Evolutionary conservation across 2,888 invertebrate genomes (phyloP).

Genomic region (Tinea pellionella): DNA sequence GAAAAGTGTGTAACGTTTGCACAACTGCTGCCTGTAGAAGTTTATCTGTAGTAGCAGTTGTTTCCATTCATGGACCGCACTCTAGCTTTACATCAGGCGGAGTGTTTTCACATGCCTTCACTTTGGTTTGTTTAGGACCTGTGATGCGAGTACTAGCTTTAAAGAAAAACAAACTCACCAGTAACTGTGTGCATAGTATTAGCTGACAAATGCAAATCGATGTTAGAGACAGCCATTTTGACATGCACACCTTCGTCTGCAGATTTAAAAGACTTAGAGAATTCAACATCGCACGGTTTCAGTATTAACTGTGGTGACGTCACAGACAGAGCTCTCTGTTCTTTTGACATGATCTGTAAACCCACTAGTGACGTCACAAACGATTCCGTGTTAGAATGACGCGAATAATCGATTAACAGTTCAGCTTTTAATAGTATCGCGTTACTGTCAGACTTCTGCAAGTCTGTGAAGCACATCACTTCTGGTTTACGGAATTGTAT

Average conservation of each 20-base stretch:
- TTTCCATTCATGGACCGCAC: no score
- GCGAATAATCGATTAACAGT: slow-evolving; percentile 76
- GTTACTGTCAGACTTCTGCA: slow-evolving; percentile 71
- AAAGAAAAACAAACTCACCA: slow-evolving; percentile 44
- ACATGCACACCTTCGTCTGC: slow-evolving; percentile 76
- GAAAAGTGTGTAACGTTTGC: no score
- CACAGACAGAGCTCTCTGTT: slow-evolving; percentile 63
- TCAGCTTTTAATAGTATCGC: slow-evolving; percentile 77
- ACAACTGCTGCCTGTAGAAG: no score
- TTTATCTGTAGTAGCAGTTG: no score
- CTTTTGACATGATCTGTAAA: slow-evolving; percentile 65
- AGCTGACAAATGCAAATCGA: slow-evolving; percentile 79
- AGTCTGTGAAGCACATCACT: slow-evolving; percentile 78
- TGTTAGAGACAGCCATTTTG: slow-evolving; percentile 72
- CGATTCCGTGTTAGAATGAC: slow-evolving; percentile 73
- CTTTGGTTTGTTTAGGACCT: no score
- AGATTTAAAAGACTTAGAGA: slow-evolving; percentile 71
- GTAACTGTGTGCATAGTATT: slow-evolving; percentile 78
- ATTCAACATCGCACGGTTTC: slow-evolving; percentile 78
- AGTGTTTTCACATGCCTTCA: no score
- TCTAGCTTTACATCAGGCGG: no score
- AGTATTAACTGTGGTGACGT: slow-evolving; percentile 71
- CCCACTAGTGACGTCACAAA: slow-evolving; percentile 64
- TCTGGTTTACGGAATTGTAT: slow-evolving; percentile 82
- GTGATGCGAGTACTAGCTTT: no score